Percentiles rank a stretch among this genome's conserved stretches.
These are phyloP conservation scores for Yponomeuta malinellus DNA, from an alignment of 2,888 invertebrate genomes.

Conservation along the genomic window DNA sequence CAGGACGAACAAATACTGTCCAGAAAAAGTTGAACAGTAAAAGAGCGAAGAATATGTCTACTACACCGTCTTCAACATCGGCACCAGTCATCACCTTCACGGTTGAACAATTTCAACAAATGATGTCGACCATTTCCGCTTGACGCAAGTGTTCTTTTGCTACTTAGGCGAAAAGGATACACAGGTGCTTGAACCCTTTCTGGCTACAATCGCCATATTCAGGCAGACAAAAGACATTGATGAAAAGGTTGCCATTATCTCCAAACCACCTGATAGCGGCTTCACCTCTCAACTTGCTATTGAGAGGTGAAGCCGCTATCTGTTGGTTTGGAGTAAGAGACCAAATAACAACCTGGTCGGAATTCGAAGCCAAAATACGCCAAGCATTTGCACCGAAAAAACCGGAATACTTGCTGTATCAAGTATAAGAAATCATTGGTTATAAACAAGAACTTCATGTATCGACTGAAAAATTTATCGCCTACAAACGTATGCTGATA, in stretches of 20 bases:
- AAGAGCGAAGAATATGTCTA: not conserved
- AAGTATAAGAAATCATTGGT: not conserved
- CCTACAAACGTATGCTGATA: not conserved
- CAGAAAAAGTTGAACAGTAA: not conserved
- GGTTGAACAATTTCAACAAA: slow-evolving; percentile 1
- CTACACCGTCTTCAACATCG: not conserved
- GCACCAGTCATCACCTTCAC: slow-evolving; percentile 2
- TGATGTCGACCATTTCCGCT: not conserved
- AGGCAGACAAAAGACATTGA: no score
- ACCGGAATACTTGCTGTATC: slow-evolving; percentile 2
- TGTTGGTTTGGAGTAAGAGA: slow-evolving; percentile 24
- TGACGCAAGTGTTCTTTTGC: not conserved
- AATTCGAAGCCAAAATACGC: slow-evolving; percentile 17
- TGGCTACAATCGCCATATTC: no score
- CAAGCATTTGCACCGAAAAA: slow-evolving; percentile 19
- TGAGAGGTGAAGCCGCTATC: slow-evolving; percentile 21
- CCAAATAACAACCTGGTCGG: slow-evolving; percentile 18
- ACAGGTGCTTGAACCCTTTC: no score
- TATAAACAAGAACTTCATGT: not conserved
- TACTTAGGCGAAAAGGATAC: no score
- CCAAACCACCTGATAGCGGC: slow-evolving; percentile 4
- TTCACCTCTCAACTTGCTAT: slow-evolving; percentile 16
- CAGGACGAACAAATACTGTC: no score
- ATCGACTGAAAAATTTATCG: not conserved
- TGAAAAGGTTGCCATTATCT: no score